Evolutionary conservation across 53 echinoderm and acorn worm species (phyloP).

Genomic region (Stichopus horrens): DNA sequence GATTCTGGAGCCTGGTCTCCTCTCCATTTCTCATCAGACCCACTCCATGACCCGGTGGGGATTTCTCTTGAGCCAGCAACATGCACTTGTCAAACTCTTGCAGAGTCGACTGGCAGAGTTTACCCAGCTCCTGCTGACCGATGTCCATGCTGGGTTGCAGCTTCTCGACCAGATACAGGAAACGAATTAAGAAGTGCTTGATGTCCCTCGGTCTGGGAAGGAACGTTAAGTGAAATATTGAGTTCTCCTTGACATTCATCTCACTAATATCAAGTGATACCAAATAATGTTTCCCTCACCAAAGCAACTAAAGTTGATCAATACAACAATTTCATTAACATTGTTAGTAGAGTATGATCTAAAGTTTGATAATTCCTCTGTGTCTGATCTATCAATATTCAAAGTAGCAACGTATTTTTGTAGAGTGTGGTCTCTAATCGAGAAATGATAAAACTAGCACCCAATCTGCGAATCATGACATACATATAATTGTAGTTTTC

Average conservation of each 20-base stretch:
- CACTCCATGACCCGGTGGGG: conserved; percentile 26
- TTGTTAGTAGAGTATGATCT: too few relatives aligned
- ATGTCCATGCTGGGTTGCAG: conserved; percentile 79
- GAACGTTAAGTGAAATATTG: background rate
- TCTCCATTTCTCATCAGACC: conserved; percentile 55
- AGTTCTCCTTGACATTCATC: background rate
- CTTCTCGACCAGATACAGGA: conserved; percentile 84
- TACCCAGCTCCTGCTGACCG: conserved; percentile 62
- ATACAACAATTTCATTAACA: too few relatives aligned
- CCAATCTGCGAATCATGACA: too few relatives aligned
- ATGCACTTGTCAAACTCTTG: conserved; percentile 98
- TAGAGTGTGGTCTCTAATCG: too few relatives aligned
- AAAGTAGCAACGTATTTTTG: too few relatives aligned
- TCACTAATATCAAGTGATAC: too few relatives aligned
- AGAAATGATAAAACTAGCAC: too few relatives aligned
- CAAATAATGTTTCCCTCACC: too few relatives aligned
- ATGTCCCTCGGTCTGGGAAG: conserved; percentile 81
- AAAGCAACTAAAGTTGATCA: too few relatives aligned
- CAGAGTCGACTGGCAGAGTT: conserved; percentile 89
- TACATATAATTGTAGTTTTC: too few relatives aligned
- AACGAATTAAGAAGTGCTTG: conserved; percentile 88
- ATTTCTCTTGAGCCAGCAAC: conserved; percentile 60
- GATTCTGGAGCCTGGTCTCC: conserved; percentile 68
- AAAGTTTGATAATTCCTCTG: too few relatives aligned
- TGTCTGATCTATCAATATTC: too few relatives aligned